These are phyloP conservation scores for Trissonchulus sp. DNA, from an alignment of 2,888 invertebrate species.

Conservation along the genomic window DNA sequence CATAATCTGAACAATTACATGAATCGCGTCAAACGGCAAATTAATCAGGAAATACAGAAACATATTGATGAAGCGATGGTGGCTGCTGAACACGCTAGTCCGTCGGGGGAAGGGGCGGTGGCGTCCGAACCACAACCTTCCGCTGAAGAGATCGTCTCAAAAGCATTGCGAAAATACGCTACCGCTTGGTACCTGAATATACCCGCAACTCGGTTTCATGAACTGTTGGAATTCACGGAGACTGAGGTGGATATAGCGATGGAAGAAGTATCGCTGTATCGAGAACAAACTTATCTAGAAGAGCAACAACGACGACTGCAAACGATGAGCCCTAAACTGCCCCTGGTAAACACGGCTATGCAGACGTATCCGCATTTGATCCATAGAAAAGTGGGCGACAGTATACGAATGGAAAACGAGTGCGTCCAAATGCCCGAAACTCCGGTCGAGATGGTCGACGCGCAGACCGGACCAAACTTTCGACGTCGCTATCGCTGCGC, in stretches of 20 bases:
- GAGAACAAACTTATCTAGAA: background rate
- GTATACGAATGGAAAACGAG: background rate
- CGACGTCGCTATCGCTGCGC: background rate
- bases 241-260: background rate
- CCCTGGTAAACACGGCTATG: background rate
- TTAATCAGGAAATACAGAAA: constrained; percentile 14
- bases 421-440: background rate
- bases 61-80: background rate
- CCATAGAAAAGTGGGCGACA: background rate
- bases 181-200: background rate
- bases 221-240: background rate
- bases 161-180: background rate
- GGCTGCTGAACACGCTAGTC: background rate
- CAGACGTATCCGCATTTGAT: background rate
- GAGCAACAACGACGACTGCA: constrained; percentile 13
- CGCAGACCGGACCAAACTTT: background rate
- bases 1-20: constrained; percentile 16
- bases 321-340: background rate
- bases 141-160: constrained; percentile 13
- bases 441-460: background rate
- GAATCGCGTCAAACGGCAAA: constrained; percentile 15
- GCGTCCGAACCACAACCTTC: constrained; percentile 2
- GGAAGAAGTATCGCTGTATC: background rate
- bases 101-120: background rate
- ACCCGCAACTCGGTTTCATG: background rate